phyloP scores from a whole-genome alignment of 2,113 vertebrate species.

The Syngnathus typhle region DNA sequence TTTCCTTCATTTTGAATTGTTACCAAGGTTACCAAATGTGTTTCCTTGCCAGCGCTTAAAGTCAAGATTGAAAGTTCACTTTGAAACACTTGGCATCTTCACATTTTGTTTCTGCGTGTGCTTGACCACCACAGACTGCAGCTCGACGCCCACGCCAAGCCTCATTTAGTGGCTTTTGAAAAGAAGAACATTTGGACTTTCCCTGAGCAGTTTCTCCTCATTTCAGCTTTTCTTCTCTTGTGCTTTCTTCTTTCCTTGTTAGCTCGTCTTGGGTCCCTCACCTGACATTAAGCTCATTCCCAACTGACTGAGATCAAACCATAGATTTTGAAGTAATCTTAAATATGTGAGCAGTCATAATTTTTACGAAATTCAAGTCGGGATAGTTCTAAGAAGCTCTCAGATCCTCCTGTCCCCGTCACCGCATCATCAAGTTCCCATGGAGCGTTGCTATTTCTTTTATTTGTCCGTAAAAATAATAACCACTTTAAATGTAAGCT shows the following conservation, averaged over 20 bases:
- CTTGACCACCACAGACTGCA: slow-evolving; percentile 14
- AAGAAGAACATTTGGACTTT: slow-evolving; percentile 33
- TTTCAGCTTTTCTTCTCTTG: slow-evolving; percentile 25
- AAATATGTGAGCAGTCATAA: too few species aligned
- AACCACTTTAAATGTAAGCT: too few species aligned
- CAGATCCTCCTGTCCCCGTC: too few species aligned
- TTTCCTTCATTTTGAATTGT: not conserved
- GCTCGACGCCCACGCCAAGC: slow-evolving; percentile 40
- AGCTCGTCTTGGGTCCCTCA: slow-evolving; percentile 58
- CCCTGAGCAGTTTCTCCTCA: slow-evolving; percentile 37
- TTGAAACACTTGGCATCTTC: not conserved
- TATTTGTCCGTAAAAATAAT: too few species aligned
- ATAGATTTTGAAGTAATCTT: too few species aligned
- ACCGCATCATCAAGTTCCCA: too few species aligned
- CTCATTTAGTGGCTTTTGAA: slow-evolving; percentile 16
- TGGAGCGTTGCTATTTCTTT: too few species aligned
- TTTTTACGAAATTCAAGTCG: too few species aligned
- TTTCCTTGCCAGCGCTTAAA: not conserved
- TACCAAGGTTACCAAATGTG: not conserved
- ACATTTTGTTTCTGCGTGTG: not conserved
- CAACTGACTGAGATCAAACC: slow-evolving; percentile 55
- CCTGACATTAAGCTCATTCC: slow-evolving; percentile 67
- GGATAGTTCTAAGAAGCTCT: too few species aligned
- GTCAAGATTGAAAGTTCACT: not conserved
- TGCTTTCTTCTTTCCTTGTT: slow-evolving; percentile 51